phyloP scores from a whole-genome alignment of 2,888 invertebrate species.

The Heliconius ismenius region DNA sequence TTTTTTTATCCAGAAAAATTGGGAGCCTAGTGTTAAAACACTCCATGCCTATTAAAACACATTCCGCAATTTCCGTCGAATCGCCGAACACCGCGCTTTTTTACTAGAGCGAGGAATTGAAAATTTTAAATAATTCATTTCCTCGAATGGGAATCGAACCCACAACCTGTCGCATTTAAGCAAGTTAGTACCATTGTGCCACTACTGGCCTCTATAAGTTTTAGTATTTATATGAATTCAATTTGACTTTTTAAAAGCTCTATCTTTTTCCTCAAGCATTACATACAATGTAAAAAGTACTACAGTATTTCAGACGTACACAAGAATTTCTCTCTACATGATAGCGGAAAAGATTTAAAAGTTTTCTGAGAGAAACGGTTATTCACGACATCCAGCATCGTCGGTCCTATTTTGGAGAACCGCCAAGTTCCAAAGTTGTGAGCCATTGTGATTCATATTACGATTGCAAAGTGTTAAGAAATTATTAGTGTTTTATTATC shows the following conservation, averaged over 20 bases:
- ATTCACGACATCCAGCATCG: conserved; percentile 32
- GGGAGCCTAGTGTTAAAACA: too few species aligned
- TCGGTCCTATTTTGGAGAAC: conserved; percentile 22
- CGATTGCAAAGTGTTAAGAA: conserved; percentile 23
- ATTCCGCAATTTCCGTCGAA: too few species aligned
- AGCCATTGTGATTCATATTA: conserved; percentile 36
- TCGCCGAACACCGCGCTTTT: too few species aligned
- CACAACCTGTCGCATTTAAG: too few species aligned
- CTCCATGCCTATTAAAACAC: too few species aligned
- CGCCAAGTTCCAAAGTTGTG: conserved; percentile 29
- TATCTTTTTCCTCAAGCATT: conserved; percentile 1
- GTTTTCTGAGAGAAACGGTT: conserved; percentile 34
- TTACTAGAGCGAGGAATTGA: too few species aligned
- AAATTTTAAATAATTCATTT: too few species aligned
- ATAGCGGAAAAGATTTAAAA: conserved; percentile 28
- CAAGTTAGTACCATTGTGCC: too few species aligned
- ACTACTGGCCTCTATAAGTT: too few species aligned
- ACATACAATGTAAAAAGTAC: background rate
- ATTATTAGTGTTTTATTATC: conserved; percentile 8
- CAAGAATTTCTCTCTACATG: conserved; percentile 11
- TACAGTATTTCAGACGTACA: conserved; percentile 7
- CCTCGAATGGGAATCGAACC: too few species aligned
- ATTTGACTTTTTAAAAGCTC: background rate
- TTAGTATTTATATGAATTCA: too few species aligned
- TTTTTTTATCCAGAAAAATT: too few species aligned